Evolutionary conservation across 2,113 vertebrate genomes (phyloP).

Genomic region (Canis aureus): DNA sequence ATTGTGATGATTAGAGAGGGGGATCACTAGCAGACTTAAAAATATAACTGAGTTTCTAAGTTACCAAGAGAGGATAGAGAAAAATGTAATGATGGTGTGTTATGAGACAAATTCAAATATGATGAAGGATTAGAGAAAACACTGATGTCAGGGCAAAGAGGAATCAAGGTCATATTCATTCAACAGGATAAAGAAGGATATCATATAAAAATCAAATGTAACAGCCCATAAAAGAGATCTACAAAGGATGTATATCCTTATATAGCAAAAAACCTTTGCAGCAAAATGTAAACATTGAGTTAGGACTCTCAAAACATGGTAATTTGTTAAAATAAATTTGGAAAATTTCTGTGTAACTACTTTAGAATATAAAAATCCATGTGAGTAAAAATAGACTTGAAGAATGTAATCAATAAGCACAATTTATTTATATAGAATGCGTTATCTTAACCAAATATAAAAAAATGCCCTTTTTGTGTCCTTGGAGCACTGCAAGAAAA

Average conservation of each 20-base stretch:
- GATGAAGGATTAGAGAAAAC: neutral
- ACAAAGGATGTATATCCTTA: neutral
- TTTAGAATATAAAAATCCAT: conserved; percentile 5
- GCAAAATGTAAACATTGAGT: neutral
- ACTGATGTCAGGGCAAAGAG: neutral
- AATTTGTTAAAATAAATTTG: conserved; percentile 38
- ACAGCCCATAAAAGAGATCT: neutral
- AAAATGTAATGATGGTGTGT: neutral
- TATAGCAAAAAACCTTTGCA: neutral
- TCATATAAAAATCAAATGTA: neutral
- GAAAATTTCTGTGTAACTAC: neutral
- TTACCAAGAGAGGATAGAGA: neutral
- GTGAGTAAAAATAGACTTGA: neutral
- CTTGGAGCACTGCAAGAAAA: neutral
- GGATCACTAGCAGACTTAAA: neutral
- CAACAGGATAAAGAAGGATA: neutral
- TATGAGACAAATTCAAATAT: neutral
- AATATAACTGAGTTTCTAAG: neutral
- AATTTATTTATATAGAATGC: neutral
- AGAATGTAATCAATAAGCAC: neutral
- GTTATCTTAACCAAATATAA: conserved; percentile 15
- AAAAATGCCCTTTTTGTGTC: neutral
- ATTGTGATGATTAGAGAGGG: neutral
- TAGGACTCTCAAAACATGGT: neutral
- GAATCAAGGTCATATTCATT: neutral